phyloP scores from a whole-genome alignment of 2,113 vertebrate genomes.

The Seriola dumerili region DNA sequence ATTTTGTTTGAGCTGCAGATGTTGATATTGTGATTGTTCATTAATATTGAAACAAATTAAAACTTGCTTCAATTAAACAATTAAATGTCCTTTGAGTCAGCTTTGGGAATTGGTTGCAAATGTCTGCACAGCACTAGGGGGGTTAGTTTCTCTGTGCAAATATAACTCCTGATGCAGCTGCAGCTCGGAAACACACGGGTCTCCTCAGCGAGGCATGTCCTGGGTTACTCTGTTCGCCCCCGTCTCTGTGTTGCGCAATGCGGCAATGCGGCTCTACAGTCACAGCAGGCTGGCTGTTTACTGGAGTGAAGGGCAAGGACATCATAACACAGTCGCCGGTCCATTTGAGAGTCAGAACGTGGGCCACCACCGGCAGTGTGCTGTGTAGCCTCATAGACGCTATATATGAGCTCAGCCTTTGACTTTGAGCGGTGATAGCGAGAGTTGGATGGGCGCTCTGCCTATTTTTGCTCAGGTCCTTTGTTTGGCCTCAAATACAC shows the following conservation, averaged over 20 bases:
- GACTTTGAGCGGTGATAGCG: slow-evolving; percentile 6
- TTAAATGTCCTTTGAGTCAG: slow-evolving; percentile 18
- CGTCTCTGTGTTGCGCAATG: slow-evolving; percentile 81
- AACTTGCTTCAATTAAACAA: slow-evolving; percentile 10
- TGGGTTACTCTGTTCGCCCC: slow-evolving; percentile 70
- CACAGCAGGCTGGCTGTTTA: slow-evolving; percentile 62
- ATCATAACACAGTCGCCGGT: slow-evolving; percentile 24
- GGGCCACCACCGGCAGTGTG: slow-evolving; percentile 7
- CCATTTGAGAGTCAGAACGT: slow-evolving; percentile 32
- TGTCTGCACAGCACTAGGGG: slow-evolving; percentile 17
- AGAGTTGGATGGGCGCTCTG: slow-evolving; percentile 15
- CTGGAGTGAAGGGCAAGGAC: slow-evolving; percentile 71
- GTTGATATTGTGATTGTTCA: background rate
- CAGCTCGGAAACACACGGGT: slow-evolving; percentile 61
- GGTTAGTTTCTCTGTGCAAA: slow-evolving; percentile 36
- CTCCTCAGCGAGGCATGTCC: slow-evolving; percentile 66
- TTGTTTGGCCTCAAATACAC: slow-evolving; percentile 48
- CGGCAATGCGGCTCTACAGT: slow-evolving; percentile 79
- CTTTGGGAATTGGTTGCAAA: slow-evolving; percentile 19
- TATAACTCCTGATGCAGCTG: slow-evolving; percentile 52
- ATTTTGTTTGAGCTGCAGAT: slow-evolving; percentile 1
- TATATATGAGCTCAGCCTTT: slow-evolving; percentile 25
- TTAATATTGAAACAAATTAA: slow-evolving; percentile 2
- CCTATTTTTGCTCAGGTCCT: slow-evolving; percentile 19
- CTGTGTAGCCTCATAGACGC: background rate